A percentile compares a stretch with the other conserved stretches of the same genome.
These are phyloP conservation scores for Aphaenogaster ashmeadi DNA, from an alignment of 1,140 invertebrate genomes.

Conservation along the genomic window DNA sequence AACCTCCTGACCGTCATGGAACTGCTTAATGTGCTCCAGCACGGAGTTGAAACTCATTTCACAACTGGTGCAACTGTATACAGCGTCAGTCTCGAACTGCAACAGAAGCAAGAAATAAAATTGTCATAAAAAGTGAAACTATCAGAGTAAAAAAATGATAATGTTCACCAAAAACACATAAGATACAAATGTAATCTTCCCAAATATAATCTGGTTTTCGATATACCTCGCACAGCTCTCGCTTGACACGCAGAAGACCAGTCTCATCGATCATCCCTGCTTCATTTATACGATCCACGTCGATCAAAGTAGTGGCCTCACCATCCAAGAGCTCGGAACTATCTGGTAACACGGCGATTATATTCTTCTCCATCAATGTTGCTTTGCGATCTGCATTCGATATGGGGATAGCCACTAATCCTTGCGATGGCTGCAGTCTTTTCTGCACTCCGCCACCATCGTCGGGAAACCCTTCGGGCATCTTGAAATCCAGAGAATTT, in stretches of 20 bases:
- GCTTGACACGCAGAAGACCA: conserved; percentile 80
- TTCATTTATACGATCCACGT: conserved; percentile 78
- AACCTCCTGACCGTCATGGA: conserved; percentile 90
- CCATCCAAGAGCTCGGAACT: conserved; percentile 73
- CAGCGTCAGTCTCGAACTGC: conserved; percentile 82
- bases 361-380: conserved; percentile 69
- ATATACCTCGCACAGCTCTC: conserved; percentile 81
- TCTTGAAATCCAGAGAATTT: conserved; percentile 73
- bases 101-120: conserved; percentile 10
- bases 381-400: conserved; percentile 67
- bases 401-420: conserved; percentile 78
- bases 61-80: conserved; percentile 90
- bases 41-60: conserved; percentile 89
- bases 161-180: neutral
- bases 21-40: conserved; percentile 89
- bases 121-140: neutral
- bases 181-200: neutral
- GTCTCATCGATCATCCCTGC: conserved; percentile 75
- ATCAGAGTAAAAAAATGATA: conserved; percentile 11
- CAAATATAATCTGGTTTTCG: neutral
- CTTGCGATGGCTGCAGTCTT: conserved; percentile 55
- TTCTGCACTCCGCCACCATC: conserved; percentile 26
- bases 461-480: conserved; percentile 53
- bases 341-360: conserved; percentile 79
- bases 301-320: conserved; percentile 73